Evolutionary conservation across 2,113 vertebrate species (phyloP).

Genomic region (Osmerus mordax): DNA sequence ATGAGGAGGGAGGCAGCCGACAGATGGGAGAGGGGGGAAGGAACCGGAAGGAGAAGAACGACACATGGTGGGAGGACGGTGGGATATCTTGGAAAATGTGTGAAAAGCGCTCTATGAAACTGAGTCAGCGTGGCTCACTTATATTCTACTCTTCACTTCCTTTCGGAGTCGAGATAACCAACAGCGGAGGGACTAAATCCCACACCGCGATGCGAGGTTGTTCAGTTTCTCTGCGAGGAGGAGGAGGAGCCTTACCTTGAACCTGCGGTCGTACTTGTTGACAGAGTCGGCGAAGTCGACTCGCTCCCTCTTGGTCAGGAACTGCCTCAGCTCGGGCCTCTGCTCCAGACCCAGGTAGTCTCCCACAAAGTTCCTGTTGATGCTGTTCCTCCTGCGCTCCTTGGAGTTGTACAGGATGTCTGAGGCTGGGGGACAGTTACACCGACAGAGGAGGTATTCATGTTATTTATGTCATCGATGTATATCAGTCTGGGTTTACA

Average conservation of each 20-base stretch:
- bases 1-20: constrained; percentile 13
- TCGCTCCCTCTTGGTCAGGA: constrained; percentile 87
- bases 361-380: constrained; percentile 96
- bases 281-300: constrained; percentile 90
- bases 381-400: constrained; percentile 89
- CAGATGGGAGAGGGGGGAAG: constrained; percentile 22
- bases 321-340: constrained; percentile 87
- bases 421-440: constrained; percentile 73
- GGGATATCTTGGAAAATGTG: background rate
- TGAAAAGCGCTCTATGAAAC: background rate
- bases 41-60: background rate
- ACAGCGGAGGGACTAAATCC: too few species aligned
- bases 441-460: background rate
- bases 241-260: constrained; percentile 79
- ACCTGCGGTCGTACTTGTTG: constrained; percentile 93
- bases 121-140: background rate
- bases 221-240: background rate
- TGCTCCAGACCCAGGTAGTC: constrained; percentile 98
- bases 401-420: constrained; percentile 95
- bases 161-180: too few species aligned
- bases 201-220: too few species aligned
- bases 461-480: background rate
- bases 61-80: too few species aligned
- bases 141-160: too few species aligned
- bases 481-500: background rate